These are phyloP conservation scores for Zootoca vivipara DNA, from an alignment of 2,113 vertebrate genomes.

Conservation along the genomic window DNA sequence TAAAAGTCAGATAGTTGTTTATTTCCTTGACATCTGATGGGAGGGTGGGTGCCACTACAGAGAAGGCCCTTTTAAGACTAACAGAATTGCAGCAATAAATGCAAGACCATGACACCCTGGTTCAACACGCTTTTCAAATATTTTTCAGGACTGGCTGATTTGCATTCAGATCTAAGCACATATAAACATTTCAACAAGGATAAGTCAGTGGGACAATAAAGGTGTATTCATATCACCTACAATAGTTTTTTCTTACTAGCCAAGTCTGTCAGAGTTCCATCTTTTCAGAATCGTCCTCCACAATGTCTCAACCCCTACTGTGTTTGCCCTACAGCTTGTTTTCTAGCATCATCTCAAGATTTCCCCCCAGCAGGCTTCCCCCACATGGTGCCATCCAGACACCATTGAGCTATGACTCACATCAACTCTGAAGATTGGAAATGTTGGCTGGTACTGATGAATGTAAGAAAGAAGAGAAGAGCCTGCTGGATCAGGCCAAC, in stretches of 20 bases:
- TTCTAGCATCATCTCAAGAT: not conserved
- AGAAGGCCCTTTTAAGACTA: no score
- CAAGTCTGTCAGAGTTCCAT: not conserved
- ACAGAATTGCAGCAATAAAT: not conserved
- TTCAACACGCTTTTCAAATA: not conserved
- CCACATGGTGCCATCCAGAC: no score
- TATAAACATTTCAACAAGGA: not conserved
- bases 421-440: not conserved
- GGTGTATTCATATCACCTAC: not conserved
- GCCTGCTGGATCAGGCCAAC: no score
- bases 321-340: not conserved
- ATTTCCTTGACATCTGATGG: no score
- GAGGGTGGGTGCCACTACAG: no score
- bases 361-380: no score
- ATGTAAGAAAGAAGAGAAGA: no score
- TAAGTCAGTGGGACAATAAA: not conserved
- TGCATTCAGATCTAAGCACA: not conserved
- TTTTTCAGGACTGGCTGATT: not conserved
- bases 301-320: not conserved
- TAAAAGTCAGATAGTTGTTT: no score
- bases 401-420: no score
- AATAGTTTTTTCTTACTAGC: no score
- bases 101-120: not conserved
- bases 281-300: not conserved
- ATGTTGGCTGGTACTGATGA: no score